These are phyloP conservation scores for Loris lydekkerianus DNA, from an alignment of 2,797 vertebrate genomes.

Conservation along the genomic window DNA sequence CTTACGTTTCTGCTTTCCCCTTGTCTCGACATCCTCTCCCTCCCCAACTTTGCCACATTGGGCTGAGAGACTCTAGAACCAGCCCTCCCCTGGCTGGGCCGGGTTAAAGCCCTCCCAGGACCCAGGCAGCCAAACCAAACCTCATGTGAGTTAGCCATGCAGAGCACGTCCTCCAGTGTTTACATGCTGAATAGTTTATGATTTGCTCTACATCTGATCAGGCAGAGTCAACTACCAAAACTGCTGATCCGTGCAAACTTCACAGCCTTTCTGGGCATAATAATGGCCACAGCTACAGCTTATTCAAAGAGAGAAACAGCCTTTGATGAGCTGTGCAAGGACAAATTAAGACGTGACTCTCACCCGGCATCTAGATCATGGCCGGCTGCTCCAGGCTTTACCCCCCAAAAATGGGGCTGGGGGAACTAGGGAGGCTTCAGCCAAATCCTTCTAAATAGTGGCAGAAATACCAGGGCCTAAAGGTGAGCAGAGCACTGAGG, in stretches of 20 bases:
- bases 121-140: not conserved
- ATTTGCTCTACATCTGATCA: conserved; percentile 83
- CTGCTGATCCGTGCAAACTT: conserved; percentile 81
- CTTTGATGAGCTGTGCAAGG: conserved; percentile 79
- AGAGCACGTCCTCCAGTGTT: conserved; percentile 75
- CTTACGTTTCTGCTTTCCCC: not conserved
- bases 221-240: conserved; percentile 77
- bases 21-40: not conserved
- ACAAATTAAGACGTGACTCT: conserved; percentile 71
- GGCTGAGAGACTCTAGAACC: not conserved
- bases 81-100: not conserved
- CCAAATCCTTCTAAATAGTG: not conserved
- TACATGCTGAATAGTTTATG: conserved; percentile 82
- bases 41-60: not conserved
- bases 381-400: not conserved
- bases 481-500: fast-evolving
- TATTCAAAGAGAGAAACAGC: conserved; percentile 77
- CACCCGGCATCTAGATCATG: not conserved
- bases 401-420: not conserved
- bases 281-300: conserved; percentile 67
- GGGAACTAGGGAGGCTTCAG: not conserved
- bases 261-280: conserved; percentile 72
- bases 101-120: conserved; percentile 8
- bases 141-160: conserved; percentile 41
- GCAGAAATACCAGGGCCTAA: not conserved